Evolutionary conservation across 2,113 vertebrate genomes (phyloP), one percentile per base, ranked within the genome.

Genomic region (Leptodactylus fuscus): DNA sequence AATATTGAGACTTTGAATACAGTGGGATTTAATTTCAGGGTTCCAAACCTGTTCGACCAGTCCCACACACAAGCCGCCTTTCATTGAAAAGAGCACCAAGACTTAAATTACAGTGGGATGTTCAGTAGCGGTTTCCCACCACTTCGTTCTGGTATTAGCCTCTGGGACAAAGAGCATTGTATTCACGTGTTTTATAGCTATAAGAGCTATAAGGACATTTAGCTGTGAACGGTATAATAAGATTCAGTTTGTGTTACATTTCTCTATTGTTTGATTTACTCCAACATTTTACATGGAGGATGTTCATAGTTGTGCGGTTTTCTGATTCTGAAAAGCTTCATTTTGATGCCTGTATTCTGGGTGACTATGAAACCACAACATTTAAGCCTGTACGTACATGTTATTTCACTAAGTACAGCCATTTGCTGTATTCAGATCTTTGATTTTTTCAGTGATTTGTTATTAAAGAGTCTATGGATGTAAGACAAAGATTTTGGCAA

Each of bases 81-180:
- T 83, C 49, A 73, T 83, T 83, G 4, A 4, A 27, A 81, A 49
- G 20, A 41, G 70, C 22, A 16, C 5, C 29, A 12, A 48, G 89
- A 62, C 87, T 87, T 83, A 78, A 86, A 85, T 76, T 88, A 75
- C 73, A 82, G 18, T 88, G 88, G 53, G 60, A 53, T 82, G 83
- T 89, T 79, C 71, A 79, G 75, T 79, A 73, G 38, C 84, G 74
- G 51, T 46, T 87, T 89, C 87, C 86, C 91, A 86, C 81, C 77
- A 81, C 49, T 24, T 4, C 58, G 60, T 75, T 16, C 46, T 83
- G 82, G 89, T 87, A 70, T 53, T 88, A 86, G 79, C 58, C 87
- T 83, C 88, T 5, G 9, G 16, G 20, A 76, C 7, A 83, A 51
- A 55, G 27, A 20, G 69, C 53, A 83, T 78, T 74, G 82, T n/a